Evolutionary conservation across 2,888 invertebrate genomes (phyloP), one percentile per base, ranked within the genome.

Genomic region (Endomychus coccineus): DNA sequence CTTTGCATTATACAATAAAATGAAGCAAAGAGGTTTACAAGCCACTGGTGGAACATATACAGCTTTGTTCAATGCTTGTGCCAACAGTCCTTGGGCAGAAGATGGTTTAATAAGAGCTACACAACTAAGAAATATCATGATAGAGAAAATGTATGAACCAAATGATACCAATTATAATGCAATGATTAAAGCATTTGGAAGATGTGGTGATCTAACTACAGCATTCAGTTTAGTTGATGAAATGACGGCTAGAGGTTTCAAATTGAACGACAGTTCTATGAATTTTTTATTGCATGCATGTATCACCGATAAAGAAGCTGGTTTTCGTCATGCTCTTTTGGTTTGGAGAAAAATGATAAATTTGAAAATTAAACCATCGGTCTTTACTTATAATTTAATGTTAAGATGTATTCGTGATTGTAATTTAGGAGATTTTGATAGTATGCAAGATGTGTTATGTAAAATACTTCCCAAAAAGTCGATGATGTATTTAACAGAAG

Each of bases 181-280:
- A 2, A 85, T 94, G 82, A 86, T 94, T 17, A 92, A 90, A 70
- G 88, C 90, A 1, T 95, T 86, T 68, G 90, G 89, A 0, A 71
- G 83, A 40, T 84, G 85, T 64, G 84, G 85, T 0, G 83, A 89
- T 59, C 59, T 89, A 11, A 56, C 74, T 38, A 79, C 77, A 21
- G 87, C 92, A 1, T 92, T 91, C 63, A 59, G 73, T 56, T 61
- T 94, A 37, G 84, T 83, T 2, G 92, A 95, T 68, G 86, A 90
- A 70, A 88, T 92, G 83, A 55, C 71, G 2, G 68, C 75, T 25
- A 78, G 78, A 39, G 67, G 71, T 33, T 65, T 85, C 10, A 61
- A 68, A 39, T 64, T 84, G 13, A 74, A 74, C 50, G 70, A 72
- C 1, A 77, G 80, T 29, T 86, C 88, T 2, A 78, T 83, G 40